Base-by-base conservation (phyloP, 30 jellyfish, hydroid and myxozoan species). In the Turritopsis dohrnii region DNA sequence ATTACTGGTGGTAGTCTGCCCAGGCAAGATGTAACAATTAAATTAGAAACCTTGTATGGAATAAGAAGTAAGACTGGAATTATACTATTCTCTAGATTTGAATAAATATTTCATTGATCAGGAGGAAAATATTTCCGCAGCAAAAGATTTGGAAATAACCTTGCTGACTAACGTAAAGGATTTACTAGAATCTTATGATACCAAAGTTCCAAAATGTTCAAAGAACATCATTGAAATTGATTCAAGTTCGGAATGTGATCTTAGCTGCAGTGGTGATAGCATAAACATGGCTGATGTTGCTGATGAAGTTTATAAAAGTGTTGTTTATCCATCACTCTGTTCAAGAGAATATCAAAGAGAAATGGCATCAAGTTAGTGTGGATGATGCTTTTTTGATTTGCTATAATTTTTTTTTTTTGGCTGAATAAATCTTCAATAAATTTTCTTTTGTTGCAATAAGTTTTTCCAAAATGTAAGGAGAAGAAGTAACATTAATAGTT, bases 291-390 rank as follows among this genome's bases (percentile, higher is more conserved):
- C 23, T 5, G 71, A 66, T 77, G 73, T 77, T 21, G 28, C 16
- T 29, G 71, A 30, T 22, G 85, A 77, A 77, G 28, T 77, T 22
- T 25, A 29, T 24, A 30, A 77, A 77, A 22, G 85, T 29, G 18
- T 77, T 77, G 21, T 77, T 77, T n/a, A 5, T 19, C 85, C 85
- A 77, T 24, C 85, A 3, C 0, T 77, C 1, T 77, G 85, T 77
- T 25, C 85, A 77, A 52, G 30, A 29, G 85, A 77, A 28, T 18
- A n/a, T n/a, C 16, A 69, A 69, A 69, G 77, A 27, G 28, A 27
- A n/a, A 7, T 27, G 30, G 28, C 77, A 69, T 9, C 77, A 69
- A 69, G 60, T 41, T 41, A 41, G 60, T 41, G 13, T 41, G 60
- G 13, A 41, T 13, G 13, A 41, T 41, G 60, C 5, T 41, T 41